Evolutionary conservation across 2,888 invertebrate genomes (phyloP), one percentile per base, ranked within the genome.

Genomic region (Aporophyla lueneburgensis): DNA sequence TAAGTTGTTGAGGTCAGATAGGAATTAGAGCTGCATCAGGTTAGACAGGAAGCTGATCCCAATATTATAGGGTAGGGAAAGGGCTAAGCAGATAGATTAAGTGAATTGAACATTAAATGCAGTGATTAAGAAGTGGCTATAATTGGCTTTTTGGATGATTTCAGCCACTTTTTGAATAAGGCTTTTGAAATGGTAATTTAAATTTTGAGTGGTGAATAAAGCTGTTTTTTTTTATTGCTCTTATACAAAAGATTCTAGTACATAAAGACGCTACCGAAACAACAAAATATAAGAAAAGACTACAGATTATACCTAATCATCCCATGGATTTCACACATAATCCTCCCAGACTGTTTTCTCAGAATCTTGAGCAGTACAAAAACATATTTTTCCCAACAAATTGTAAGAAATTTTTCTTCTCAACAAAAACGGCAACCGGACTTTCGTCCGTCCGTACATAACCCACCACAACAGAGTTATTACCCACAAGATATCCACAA

Each of bases 401-500:
- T 54, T 40, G 16, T n/a, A n/a, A 74, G n/a, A n/a, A 58, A 27
- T 78, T 51, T 16, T 63, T n/a, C 12, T 5, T 2, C 43, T 3
- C 9, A 73, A 56, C 43, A 71, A 73, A 85, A 76, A 62, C 51
- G 72, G 14, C 4, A n/a, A 10, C 0, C 9, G 62, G 33, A 86
- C 86, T 88, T 85, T 63, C 69, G 78, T 54, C 58, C 46, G 27
- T 40, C 86, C 78, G 33, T 88, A 84, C 89, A 71, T 19, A 33
- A 71, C 70, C 85, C 85, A 83, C 84, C 81, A 72, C 88, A 92
- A 91, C 89, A 89, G 86, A 93, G 91, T 92, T 91, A 93, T 94
- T 92, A 94, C 91, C 85, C 86, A 82, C 81, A 87, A 90, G 86
- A 92, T 90, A 91, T 89, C 92, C 86, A 92, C 93, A 95, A 95